Percentiles rank a stretch among this genome's conserved stretches.
These are phyloP conservation scores for Phyllopteryx taeniolatus DNA, from an alignment of 2,113 vertebrate genomes.

Conservation along the genomic window DNA sequence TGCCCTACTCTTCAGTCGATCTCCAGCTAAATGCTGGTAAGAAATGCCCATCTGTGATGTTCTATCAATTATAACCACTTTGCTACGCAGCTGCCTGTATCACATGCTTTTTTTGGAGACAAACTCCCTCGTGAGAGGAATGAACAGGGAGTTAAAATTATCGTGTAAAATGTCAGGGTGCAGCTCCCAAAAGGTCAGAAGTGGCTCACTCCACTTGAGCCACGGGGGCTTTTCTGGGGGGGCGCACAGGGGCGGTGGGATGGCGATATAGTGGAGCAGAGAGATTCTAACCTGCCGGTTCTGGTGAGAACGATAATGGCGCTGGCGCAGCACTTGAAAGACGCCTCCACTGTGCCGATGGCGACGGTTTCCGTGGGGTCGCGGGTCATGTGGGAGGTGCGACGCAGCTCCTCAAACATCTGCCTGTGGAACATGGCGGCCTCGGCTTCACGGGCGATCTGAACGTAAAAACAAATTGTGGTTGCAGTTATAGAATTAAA, in stretches of 20 bases:
- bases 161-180: conserved; percentile 75
- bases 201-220: conserved; percentile 34
- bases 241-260: not conserved
- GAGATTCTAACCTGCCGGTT: conserved; percentile 85
- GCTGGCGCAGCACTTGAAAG: conserved; percentile 97
- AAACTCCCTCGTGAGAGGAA: conserved; percentile 35
- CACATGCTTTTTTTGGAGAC: conserved; percentile 29
- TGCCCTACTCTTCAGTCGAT: no score
- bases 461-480: not conserved
- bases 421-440: conserved; percentile 98
- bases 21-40: not conserved
- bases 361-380: conserved; percentile 93
- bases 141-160: conserved; percentile 74
- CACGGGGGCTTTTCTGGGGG: conserved; percentile 2
- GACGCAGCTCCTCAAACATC: conserved; percentile 96
- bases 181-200: conserved; percentile 69
- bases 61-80: conserved; percentile 1
- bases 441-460: conserved; percentile 98
- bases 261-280: no score
- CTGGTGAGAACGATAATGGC: conserved; percentile 97
- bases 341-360: conserved; percentile 92
- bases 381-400: conserved; percentile 86
- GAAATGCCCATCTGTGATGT: not conserved
- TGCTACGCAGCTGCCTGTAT: conserved; percentile 23
- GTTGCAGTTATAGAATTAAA: not conserved